Evolutionary conservation across 2,888 invertebrate species (phyloP), one percentile per base, ranked within the genome.

Genomic region (Dexiosoma caninum): DNA sequence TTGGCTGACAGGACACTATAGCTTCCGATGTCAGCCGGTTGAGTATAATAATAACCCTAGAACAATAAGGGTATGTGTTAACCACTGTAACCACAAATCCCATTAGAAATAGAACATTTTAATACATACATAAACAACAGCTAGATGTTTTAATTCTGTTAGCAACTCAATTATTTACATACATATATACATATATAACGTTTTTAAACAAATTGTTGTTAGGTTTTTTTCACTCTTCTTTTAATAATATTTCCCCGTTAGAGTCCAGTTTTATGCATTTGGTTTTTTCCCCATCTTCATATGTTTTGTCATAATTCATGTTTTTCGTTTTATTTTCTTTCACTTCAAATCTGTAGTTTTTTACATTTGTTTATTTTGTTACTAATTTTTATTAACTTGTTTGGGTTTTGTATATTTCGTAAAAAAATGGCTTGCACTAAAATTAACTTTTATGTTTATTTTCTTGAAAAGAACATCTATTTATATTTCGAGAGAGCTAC

Each of bases 1-100:
- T 91, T 98, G 98, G 98, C 94, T 97, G 92, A 95, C 95, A 91
- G 96, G 96, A 91, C 95, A 96, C 91, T 98, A 98, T 94, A 97
- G 95, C 92, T 94, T 95, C 92, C 95, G 95, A 91, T 98, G 98
- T 93, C 97, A 98, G 92, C 97, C 97, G 88, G 97, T 98, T 91
- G 97, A 98, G 93, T 96, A 97, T 93, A 95, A 96, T 91, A 95
- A 95, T 92, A 94, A 94, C 92, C 95, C 96, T 90, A 94, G 94
- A 92, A 96, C 97, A 88, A 92, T 97, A 91, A 94, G 96, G 94
- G 98, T 98, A 94, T 86, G 90, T 90, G 89, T 87, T 88, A 87
- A 88, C 86, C 85, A 84, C 51, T 60, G 21, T n/a, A 57, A 32
- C 16, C 49, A 21, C 12, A 27, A 53, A 62, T 32, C 14, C 14